Evolutionary conservation across 1,140 invertebrate species (phyloP).

Genomic region (Drosophila sproati): DNA sequence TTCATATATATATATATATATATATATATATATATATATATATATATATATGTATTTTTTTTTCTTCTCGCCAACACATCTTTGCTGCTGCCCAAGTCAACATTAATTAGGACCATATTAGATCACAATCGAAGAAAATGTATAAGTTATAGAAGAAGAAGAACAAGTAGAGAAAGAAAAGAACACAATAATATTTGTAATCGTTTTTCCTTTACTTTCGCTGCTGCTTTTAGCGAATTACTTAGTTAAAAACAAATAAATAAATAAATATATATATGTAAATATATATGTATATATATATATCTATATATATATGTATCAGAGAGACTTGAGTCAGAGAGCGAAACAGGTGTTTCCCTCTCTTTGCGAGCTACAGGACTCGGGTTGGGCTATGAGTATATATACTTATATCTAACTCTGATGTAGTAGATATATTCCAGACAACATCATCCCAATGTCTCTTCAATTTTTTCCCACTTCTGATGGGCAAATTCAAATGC

Average conservation of each 20-base stretch:
- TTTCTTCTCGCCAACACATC: not conserved
- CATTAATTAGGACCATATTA: slow-evolving; percentile 2
- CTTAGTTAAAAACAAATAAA: slow-evolving; percentile 35
- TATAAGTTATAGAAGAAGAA: not conserved
- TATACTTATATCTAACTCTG: too few species aligned
- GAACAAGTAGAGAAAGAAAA: not conserved
- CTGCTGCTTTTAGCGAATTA: slow-evolving; percentile 27
- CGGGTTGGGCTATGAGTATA: too few species aligned
- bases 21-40: not conserved
- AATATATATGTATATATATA: not conserved
- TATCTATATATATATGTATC: not conserved
- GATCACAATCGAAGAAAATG: slow-evolving; percentile 2
- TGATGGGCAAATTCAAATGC: too few species aligned
- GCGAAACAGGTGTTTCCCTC: too few species aligned
- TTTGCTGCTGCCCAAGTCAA: not conserved
- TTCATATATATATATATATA: not conserved
- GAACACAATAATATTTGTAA: slow-evolving; percentile 26
- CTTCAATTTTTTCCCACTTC: too few species aligned
- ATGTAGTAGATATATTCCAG: too few species aligned
- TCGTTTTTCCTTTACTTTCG: slow-evolving; percentile 40
- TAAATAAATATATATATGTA: slow-evolving; percentile 4
- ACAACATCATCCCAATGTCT: too few species aligned
- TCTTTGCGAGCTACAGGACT: too few species aligned
- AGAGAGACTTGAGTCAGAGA: too few species aligned
- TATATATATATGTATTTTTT: not conserved